Percentiles rank a stretch among this genome's conserved stretches.
Conservation (phyloP, 2,113 vertebrate genomes). For the Falcunculus frontatus region DNA sequence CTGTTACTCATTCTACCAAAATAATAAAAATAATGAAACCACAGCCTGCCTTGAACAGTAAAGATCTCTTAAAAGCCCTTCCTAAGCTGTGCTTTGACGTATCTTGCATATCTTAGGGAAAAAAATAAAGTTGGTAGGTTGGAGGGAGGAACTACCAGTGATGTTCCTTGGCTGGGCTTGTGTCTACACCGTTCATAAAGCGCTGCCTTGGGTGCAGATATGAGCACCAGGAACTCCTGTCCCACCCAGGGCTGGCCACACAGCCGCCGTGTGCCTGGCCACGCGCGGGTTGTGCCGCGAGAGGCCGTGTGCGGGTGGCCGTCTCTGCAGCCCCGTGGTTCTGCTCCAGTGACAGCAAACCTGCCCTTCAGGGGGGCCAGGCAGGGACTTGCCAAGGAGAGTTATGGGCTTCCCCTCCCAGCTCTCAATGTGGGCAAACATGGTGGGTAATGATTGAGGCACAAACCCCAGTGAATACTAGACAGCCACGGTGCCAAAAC, state of each 20-base stretch:
- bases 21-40: conserved; percentile 70
- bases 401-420: neutral
- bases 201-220: neutral
- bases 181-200: neutral
- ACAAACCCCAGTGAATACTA: neutral
- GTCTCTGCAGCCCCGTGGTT: neutral
- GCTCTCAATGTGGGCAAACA: neutral
- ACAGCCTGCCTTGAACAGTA: conserved; percentile 40
- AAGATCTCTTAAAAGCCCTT: conserved; percentile 47
- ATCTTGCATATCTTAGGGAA: neutral
- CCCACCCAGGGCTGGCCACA: neutral
- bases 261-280: neutral
- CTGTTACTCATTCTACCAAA: conserved; percentile 66
- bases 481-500: neutral
- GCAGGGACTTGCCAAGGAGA: neutral
- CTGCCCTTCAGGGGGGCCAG: neutral
- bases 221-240: neutral
- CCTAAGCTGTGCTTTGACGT: neutral
- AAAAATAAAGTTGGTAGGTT: neutral
- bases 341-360: neutral
- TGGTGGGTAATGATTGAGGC: neutral
- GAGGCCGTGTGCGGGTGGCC: accelerated
- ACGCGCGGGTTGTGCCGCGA: accelerated
- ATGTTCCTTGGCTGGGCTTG: neutral
- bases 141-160: neutral